phyloP scores from a whole-genome alignment of 2,113 vertebrate genomes.

The Sinocyclocheilus maitianheensis region DNA sequence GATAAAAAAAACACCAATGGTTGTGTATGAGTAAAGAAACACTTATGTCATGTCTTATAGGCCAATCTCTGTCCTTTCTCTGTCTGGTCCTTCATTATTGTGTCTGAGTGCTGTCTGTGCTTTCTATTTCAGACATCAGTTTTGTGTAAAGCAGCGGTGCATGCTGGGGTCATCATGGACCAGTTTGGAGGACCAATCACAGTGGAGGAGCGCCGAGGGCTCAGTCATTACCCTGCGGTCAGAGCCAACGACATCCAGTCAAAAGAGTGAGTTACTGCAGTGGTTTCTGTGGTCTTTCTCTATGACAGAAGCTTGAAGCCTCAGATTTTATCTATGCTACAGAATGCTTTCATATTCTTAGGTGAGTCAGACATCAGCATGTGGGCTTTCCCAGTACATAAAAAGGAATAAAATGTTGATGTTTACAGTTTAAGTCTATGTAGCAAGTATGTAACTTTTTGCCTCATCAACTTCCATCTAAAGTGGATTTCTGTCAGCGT shows the following conservation, averaged over 20 bases:
- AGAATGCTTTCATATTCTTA: background rate
- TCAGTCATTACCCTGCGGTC: slow-evolving; percentile 76
- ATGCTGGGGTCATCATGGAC: slow-evolving; percentile 81
- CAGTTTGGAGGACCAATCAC: slow-evolving; percentile 82
- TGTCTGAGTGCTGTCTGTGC: background rate
- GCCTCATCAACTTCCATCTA: background rate
- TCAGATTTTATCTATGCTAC: background rate
- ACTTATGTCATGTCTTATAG: background rate
- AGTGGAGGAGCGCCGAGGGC: slow-evolving; percentile 77
- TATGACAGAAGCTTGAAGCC: background rate
- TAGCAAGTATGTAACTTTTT: background rate
- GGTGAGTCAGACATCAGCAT: background rate
- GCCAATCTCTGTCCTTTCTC: background rate
- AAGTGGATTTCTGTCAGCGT: background rate
- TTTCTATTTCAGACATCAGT: slow-evolving; percentile 80
- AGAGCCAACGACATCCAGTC: slow-evolving; percentile 82
- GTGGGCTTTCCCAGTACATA: background rate
- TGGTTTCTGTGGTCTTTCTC: background rate
- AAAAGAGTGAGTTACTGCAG: slow-evolving; percentile 75
- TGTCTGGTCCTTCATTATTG: background rate
- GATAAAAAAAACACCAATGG: background rate
- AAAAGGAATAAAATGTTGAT: background rate
- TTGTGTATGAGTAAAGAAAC: background rate
- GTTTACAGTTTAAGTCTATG: background rate
- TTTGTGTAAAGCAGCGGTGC: slow-evolving; percentile 85